Evolutionary conservation across 1,140 invertebrate species (phyloP).

Genomic region (Cotesia chilonis): DNA sequence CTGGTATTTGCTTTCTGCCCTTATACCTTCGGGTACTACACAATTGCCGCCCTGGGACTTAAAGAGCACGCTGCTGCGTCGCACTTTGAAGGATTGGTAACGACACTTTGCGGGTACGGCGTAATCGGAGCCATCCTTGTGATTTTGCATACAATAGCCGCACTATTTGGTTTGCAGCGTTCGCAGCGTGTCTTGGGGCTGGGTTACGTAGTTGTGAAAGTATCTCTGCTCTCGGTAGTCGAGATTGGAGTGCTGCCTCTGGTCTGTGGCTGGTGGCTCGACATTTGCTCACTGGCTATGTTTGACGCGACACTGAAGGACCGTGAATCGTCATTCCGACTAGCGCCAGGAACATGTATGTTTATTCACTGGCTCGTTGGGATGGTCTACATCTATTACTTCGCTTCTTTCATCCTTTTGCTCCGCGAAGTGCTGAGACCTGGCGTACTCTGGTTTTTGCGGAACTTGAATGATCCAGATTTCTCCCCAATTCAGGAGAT

Average conservation of each 20-base stretch:
- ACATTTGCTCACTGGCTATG: slow-evolving; percentile 95
- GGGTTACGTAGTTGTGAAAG: slow-evolving; percentile 97
- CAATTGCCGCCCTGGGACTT: slow-evolving; percentile 79
- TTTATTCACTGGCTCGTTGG: slow-evolving; percentile 99
- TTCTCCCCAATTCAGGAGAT: slow-evolving; percentile 99
- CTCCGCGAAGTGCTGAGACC: slow-evolving; percentile 93
- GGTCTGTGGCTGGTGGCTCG: slow-evolving; percentile 98
- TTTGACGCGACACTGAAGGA: slow-evolving; percentile 92
- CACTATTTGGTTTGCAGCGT: slow-evolving; percentile 78
- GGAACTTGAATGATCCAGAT: slow-evolving; percentile 98
- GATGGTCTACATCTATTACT: slow-evolving; percentile 99
- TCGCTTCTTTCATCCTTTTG: slow-evolving; percentile 95
- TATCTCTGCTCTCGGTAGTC: slow-evolving; percentile 89
- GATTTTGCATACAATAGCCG: slow-evolving; percentile 81
- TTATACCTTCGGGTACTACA: slow-evolving; percentile 92
- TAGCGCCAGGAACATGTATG: slow-evolving; percentile 93
- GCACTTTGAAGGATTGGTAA: slow-evolving; percentile 93
- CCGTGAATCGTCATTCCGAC: slow-evolving; percentile 85
- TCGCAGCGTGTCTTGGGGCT: slow-evolving; percentile 89
- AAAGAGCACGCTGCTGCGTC: slow-evolving; percentile 78
- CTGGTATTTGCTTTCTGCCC: slow-evolving; percentile 92
- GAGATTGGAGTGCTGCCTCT: slow-evolving; percentile 97
- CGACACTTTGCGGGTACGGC: slow-evolving; percentile 92
- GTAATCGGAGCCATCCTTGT: slow-evolving; percentile 87
- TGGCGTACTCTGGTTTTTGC: slow-evolving; percentile 95